Base-by-base conservation (phyloP, 2,797 vertebrate genomes). In the Oophaga sylvatica region DNA sequence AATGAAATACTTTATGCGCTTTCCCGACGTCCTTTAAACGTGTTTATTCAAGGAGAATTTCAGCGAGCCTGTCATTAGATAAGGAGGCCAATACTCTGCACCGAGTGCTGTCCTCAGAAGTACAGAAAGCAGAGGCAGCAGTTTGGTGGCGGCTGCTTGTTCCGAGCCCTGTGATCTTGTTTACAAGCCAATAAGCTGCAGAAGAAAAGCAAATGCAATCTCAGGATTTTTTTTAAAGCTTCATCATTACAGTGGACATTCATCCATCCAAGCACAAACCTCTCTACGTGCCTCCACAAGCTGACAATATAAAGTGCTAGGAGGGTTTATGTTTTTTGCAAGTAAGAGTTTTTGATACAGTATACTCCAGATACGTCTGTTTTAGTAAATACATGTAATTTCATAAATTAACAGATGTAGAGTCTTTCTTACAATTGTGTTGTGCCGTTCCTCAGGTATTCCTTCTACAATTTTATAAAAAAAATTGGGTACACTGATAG, bases 131-230 rank as follows among this genome's bases (percentile, higher is more conserved):
- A 9, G 76, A 80, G 53, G 26, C 87, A 84, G 87, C 87, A 62
- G 45, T 83, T 84, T 88, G 60, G 53, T 71, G 81, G 45, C 77
- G 6, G 71, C 60, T 41, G n/a, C 70, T 70, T 20, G 62, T 83
- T 87, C 57, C 5, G 17, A n/a, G 86, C 48, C 62, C 48, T 87
- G 71, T 87, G 75, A 88, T 88, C 80, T 29, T 87, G 80, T 81
- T 87, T 83, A 82, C 80, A 87, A 87, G 80, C 71, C 81, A 87
- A 26, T 87, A 83, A 83, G 86, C 80, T 31, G 20, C n/a, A 59
- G 59, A 16, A 83, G 63, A 80, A 88, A 56, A 48, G 87, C 81
- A 79, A 88, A 62, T 83, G 87, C 87, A 84, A 79, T 71, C 82
- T 88, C 73, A 65, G 41, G 59, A 2, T 57, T 57, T 87, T 78